Conservation (phyloP, 1,140 invertebrate genomes). For the Paraescarpia echinospica region DNA sequence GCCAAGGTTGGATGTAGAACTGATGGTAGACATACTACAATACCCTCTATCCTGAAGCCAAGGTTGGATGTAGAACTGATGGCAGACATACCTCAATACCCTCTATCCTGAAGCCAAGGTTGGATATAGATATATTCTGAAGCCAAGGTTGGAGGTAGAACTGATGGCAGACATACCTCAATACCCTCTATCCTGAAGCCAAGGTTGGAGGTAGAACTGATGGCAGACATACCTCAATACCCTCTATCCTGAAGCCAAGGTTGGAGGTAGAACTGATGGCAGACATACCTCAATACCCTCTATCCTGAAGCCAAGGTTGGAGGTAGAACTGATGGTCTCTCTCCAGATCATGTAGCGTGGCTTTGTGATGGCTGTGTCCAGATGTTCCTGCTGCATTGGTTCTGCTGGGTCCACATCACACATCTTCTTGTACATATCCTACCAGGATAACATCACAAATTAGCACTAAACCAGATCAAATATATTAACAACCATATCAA, state of each 20-base stretch:
- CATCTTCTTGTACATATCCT: slow-evolving; percentile 99
- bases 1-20: background rate
- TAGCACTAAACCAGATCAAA: background rate
- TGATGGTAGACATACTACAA: background rate
- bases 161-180: slow-evolving; percentile 63
- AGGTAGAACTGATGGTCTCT: slow-evolving; percentile 94
- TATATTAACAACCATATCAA: background rate
- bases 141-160: background rate
- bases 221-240: slow-evolving; percentile 80
- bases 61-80: background rate
- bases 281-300: slow-evolving; percentile 83
- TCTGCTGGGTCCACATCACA: slow-evolving; percentile 88
- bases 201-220: slow-evolving; percentile 90
- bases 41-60: background rate
- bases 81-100: slow-evolving; percentile 74
- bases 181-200: slow-evolving; percentile 97
- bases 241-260: slow-evolving; percentile 94
- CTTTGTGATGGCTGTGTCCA: slow-evolving; percentile 88
- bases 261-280: slow-evolving; percentile 94
- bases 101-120: slow-evolving; percentile 93
- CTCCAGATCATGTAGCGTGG: slow-evolving; percentile 97
- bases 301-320: slow-evolving; percentile 91
- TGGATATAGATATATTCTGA: slow-evolving; percentile 89
- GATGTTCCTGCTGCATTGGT: slow-evolving; percentile 86
- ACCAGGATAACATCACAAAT: slow-evolving; percentile 15